phyloP scores from a whole-genome alignment of 2,888 invertebrate species.

The Oxytorus armatus region DNA sequence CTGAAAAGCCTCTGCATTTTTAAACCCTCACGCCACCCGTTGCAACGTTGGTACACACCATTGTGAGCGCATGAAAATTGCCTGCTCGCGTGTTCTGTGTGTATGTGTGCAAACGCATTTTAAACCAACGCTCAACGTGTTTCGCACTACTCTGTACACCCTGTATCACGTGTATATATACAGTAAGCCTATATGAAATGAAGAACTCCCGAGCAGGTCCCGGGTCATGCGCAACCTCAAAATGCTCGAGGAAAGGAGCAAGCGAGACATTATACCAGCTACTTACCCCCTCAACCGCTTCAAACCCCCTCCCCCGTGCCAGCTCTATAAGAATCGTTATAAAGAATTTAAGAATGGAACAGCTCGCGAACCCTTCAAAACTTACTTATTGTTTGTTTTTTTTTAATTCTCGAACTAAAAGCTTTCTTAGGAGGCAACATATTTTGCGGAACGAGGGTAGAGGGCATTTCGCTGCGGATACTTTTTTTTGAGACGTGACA shows the following conservation, averaged over 20 bases:
- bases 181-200: slow-evolving; percentile 32
- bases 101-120: slow-evolving; percentile 49
- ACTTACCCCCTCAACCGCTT: slow-evolving; percentile 36
- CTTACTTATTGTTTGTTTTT: background rate
- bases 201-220: slow-evolving; percentile 53
- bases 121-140: slow-evolving; percentile 46
- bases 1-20: slow-evolving; percentile 66
- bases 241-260: slow-evolving; percentile 63
- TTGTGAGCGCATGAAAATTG: slow-evolving; percentile 63
- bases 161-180: background rate
- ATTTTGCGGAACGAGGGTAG: background rate
- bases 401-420: too few relatives aligned
- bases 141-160: slow-evolving; percentile 6
- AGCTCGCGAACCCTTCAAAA: slow-evolving; percentile 17
- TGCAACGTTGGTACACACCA: slow-evolving; percentile 27
- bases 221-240: slow-evolving; percentile 56
- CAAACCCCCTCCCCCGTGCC: too few relatives aligned
- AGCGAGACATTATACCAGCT: slow-evolving; percentile 59
- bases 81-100: too few relatives aligned
- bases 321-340: slow-evolving; percentile 3
- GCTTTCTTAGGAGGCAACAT: too few relatives aligned
- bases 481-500: too few relatives aligned
- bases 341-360: slow-evolving; percentile 11
- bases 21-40: slow-evolving; percentile 47
- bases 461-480: too few relatives aligned